A percentile compares a stretch with the other conserved stretches of the same genome.
phyloP scores from a whole-genome alignment of 1,140 invertebrate species.

The Acarapis woodi region DNA sequence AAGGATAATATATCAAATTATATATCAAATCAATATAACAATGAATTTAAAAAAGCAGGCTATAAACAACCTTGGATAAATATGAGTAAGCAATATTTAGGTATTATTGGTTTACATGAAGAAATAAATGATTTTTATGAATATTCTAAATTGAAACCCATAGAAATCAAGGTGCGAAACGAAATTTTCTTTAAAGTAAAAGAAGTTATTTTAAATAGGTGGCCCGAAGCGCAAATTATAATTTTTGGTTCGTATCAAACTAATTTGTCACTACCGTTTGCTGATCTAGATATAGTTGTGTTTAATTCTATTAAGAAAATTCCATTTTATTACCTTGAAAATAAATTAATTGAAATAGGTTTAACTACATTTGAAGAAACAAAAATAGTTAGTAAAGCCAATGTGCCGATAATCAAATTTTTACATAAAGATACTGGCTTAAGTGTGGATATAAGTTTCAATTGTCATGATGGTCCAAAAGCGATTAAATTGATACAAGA shows the following conservation, averaged over 20 bases:
- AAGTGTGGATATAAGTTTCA: slow-evolving; percentile 82
- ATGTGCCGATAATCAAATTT: slow-evolving; percentile 83
- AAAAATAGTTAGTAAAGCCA: slow-evolving; percentile 86
- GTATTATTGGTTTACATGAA: slow-evolving; percentile 40
- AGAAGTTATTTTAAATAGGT: slow-evolving; percentile 48
- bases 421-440: slow-evolving; percentile 80
- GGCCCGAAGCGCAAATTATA: slow-evolving; percentile 44
- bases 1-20: too few species aligned
- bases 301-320: slow-evolving; percentile 74
- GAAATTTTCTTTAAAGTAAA: slow-evolving; percentile 57
- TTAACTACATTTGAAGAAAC: slow-evolving; percentile 59
- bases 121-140: slow-evolving; percentile 85
- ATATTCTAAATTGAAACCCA: slow-evolving; percentile 61
- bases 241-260: slow-evolving; percentile 65
- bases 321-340: slow-evolving; percentile 62
- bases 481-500: slow-evolving; percentile 52
- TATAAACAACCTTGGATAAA: too few species aligned
- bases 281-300: slow-evolving; percentile 91
- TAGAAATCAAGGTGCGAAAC: slow-evolving; percentile 55
- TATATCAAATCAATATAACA: too few species aligned
- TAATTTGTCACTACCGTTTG: slow-evolving; percentile 73
- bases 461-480: slow-evolving; percentile 79
- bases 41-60: too few species aligned
- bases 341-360: slow-evolving; percentile 51
- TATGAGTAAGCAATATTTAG: too few species aligned